Evolutionary conservation across 2,113 vertebrate genomes (phyloP).

Genomic region (Actinemys pallida): DNA sequence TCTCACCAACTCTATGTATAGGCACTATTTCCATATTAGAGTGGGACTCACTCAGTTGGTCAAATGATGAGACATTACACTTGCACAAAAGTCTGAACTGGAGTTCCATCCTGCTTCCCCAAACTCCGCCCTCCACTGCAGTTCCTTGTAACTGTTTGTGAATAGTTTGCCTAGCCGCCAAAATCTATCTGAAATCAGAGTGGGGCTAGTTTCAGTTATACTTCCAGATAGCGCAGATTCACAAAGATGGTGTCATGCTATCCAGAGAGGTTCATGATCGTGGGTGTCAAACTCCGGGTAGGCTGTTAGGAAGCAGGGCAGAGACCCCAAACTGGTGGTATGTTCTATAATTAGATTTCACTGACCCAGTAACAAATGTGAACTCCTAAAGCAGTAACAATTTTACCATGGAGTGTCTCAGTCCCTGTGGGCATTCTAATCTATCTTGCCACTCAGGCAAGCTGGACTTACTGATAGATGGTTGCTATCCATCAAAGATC

Average conservation of each 20-base stretch:
- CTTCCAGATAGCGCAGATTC: neutral
- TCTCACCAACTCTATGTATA: no score
- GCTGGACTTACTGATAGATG: neutral
- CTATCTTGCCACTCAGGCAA: neutral
- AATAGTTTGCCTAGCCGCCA: neutral
- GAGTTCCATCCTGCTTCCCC: neutral
- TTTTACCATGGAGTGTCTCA: neutral
- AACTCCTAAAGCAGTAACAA: neutral
- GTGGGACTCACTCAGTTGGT: neutral
- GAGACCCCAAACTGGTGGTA: neutral
- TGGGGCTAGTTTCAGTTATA: neutral
- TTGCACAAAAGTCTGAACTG: neutral
- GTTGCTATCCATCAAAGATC: neutral
- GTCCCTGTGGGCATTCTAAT: neutral
- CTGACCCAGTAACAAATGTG: neutral
- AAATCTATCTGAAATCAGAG: neutral
- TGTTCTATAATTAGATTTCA: neutral
- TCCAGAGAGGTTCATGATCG: neutral
- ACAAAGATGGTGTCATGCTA: neutral
- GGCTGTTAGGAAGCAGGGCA: neutral
- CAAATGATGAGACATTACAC: neutral
- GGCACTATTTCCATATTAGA: neutral
- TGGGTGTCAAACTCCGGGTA: neutral
- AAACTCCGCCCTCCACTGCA: neutral
- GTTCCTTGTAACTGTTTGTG: neutral